These are phyloP conservation scores for Drosophila merina DNA, from an alignment of 2,888 invertebrate genomes.

Conservation along the genomic window DNA sequence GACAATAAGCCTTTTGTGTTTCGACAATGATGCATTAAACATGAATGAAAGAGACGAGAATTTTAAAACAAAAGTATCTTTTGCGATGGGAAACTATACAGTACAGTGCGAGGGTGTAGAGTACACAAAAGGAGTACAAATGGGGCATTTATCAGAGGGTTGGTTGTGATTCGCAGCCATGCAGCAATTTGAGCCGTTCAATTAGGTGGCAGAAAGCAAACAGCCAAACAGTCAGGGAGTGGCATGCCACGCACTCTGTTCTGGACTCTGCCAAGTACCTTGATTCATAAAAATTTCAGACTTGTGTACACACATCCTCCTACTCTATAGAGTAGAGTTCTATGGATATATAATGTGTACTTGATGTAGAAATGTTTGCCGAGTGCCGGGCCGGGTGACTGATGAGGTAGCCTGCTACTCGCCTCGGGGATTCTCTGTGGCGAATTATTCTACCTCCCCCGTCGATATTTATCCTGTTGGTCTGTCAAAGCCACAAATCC, in stretches of 20 bases:
- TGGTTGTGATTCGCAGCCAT: conserved; percentile 20
- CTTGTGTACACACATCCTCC: no score
- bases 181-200: conserved; percentile 61
- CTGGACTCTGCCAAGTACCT: conserved; percentile 28
- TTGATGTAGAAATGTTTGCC: conserved; percentile 12
- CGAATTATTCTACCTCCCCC: not conserved
- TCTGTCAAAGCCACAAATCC: conserved; percentile 40
- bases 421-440: conserved; percentile 11
- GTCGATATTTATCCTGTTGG: not conserved
- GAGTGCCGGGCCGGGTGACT: conserved; percentile 11
- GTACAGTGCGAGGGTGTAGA: not conserved
- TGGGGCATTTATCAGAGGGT: conserved; percentile 24
- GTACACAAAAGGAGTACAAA: not conserved
- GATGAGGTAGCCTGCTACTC: conserved; percentile 23
- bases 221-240: conserved; percentile 14
- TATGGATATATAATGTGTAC: conserved; percentile 2
- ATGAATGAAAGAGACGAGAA: conserved; percentile 10
- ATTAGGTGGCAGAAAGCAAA: conserved; percentile 63
- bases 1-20: conserved; percentile 15
- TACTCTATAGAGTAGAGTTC: not conserved
- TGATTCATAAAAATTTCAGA: conserved; percentile 27
- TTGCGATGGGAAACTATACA: conserved; percentile 23
- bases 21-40: conserved; percentile 18
- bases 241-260: conserved; percentile 5
- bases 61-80: conserved; percentile 9